Evolutionary conservation across 2,113 vertebrate species (phyloP), one percentile per base, ranked within the genome.

Genomic region (Anas platyrhynchos): DNA sequence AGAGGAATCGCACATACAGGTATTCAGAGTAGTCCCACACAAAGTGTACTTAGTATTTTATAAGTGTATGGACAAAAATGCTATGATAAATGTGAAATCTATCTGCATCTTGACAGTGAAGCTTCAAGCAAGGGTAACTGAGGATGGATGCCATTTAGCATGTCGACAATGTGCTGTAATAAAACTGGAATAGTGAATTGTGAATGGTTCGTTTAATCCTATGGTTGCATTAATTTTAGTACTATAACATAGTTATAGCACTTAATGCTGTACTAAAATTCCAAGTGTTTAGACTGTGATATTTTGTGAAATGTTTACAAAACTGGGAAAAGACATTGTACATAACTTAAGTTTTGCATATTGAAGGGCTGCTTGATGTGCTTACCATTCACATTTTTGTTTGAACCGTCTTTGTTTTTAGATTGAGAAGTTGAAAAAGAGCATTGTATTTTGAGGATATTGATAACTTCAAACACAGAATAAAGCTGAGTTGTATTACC

Each of bases 1-100:
- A 99, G 98, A 99, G 99, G 99, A 99, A 98, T 98, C 99, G 99
- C 98, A 99, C 99, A 77, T 99, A 99, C 99, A 99, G 99, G 99
- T 99, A 99, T 97, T 98, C 91, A 82, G 54, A 88, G 75, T 91
- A 84, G 93, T 93, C 91, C 92, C 95, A 86, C 41, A 55, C 92
- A 74, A 82, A 96, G 77, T 56, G 56, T 88, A 87, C 67, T 87
- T 97, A 93, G 78, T 91, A 46, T 50, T 90, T 84, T 56, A 44
- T 91, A 92, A 86, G 79, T 54, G 50, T 62, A 46, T 72, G 61
- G 6, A 12, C 52, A 14, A 16, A 15, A 20, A 16, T 14, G 59
- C 71, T 29, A 12, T 2, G 14, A 65, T 9, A 5, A 21, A 2
- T 4, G 7, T 13, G 36, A 32, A 32, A 31, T 11, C 59, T 48